Percentiles rank a stretch among this genome's conserved stretches.
These are phyloP conservation scores for Balearica regulorum DNA, from an alignment of 2,797 vertebrate species.

Conservation along the genomic window DNA sequence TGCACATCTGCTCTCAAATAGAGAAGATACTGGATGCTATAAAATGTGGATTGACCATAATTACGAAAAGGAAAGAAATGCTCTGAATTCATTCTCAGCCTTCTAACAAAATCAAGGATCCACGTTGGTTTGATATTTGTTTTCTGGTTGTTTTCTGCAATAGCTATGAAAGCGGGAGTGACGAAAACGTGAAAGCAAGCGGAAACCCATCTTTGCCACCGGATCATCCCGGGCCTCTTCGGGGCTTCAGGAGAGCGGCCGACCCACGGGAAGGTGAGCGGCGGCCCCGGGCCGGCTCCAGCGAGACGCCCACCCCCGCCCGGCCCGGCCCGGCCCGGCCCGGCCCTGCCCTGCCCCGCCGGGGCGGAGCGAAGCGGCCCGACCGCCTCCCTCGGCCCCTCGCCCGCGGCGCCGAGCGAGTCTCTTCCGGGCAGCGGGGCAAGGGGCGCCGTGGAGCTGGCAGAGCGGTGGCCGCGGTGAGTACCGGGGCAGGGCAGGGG, in stretches of 20 bases:
- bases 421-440: conserved; percentile 63
- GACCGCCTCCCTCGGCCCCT: background rate
- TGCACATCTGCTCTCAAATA: background rate
- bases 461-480: background rate
- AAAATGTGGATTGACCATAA: background rate
- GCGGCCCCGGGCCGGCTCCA: rapidly evolving
- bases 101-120: background rate
- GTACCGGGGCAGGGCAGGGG: background rate
- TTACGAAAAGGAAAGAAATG: background rate
- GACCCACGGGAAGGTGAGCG: rapidly evolving
- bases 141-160: background rate
- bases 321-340: background rate
- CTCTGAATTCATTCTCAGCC: background rate
- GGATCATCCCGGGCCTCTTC: rapidly evolving
- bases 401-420: background rate
- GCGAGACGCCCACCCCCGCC: no score
- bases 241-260: rapidly evolving
- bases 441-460: background rate
- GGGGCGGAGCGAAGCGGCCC: background rate
- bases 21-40: background rate
- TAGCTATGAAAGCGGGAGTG: background rate
- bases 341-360: background rate
- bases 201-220: rapidly evolving
- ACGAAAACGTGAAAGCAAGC: rapidly evolving
- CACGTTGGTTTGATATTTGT: background rate